These are phyloP conservation scores for Fopius arisanus DNA, from an alignment of 1,140 invertebrate species.

Conservation along the genomic window DNA sequence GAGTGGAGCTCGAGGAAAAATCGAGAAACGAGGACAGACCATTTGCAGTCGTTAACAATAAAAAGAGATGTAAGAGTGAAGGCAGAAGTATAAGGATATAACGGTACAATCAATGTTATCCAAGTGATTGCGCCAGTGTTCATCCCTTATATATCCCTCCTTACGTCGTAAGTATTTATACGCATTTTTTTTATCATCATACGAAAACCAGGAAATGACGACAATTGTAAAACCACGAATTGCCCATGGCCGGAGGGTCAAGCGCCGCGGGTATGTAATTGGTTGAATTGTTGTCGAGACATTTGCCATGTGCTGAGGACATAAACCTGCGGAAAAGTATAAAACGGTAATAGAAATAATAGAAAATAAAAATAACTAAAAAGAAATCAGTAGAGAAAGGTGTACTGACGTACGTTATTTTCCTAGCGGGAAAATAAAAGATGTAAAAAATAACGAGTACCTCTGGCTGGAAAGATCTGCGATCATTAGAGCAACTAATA, in stretches of 20 bases:
- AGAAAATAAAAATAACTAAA: too few species aligned
- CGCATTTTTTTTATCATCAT: background rate
- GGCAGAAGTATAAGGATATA: constrained; percentile 10
- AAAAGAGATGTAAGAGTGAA: background rate
- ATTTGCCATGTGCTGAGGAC: background rate
- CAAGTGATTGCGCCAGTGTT: constrained; percentile 18
- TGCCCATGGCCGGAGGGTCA: background rate
- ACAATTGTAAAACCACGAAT: constrained; percentile 7
- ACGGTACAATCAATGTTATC: constrained; percentile 29
- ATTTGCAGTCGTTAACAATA: background rate
- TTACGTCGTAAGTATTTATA: constrained; percentile 5
- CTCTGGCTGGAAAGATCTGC: background rate
- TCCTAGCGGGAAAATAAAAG: too few species aligned
- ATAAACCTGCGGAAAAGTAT: background rate
- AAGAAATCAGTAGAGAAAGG: background rate
- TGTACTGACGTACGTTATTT: background rate
- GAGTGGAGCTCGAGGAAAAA: background rate
- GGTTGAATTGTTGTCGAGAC: background rate
- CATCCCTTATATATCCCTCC: constrained; percentile 3
- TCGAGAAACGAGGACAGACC: background rate
- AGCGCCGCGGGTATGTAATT: background rate
- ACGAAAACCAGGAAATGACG: constrained; percentile 5
- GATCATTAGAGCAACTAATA: background rate
- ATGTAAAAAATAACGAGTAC: too few species aligned
- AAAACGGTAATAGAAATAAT: background rate